Evolutionary conservation across 2,113 vertebrate genomes (phyloP).

Genomic region (Poeciliopsis retropinna): DNA sequence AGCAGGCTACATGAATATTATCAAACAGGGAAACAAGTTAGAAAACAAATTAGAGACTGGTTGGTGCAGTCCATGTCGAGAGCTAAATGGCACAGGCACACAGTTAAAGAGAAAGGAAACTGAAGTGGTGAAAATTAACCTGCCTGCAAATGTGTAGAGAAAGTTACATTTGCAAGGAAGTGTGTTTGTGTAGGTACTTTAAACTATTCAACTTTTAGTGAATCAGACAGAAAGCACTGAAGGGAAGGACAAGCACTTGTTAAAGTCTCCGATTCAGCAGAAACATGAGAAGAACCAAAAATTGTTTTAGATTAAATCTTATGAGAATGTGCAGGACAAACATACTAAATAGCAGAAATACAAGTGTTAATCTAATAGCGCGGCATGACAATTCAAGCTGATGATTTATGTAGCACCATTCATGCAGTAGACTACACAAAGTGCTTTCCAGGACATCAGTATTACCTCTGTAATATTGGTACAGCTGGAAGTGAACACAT

Average conservation of each 20-base stretch:
- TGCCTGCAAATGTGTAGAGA: not conserved
- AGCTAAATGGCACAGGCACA: too few relatives aligned
- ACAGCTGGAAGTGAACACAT: too few relatives aligned
- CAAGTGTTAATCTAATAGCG: not conserved
- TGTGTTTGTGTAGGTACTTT: not conserved
- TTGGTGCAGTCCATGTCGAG: not conserved
- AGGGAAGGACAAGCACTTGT: not conserved
- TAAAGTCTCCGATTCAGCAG: not conserved
- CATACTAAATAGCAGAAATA: not conserved
- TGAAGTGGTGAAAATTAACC: not conserved
- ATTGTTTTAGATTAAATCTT: too few relatives aligned
- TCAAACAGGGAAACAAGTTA: conserved; percentile 3
- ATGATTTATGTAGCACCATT: too few relatives aligned
- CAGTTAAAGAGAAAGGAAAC: not conserved
- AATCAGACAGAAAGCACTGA: too few relatives aligned
- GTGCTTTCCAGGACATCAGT: too few relatives aligned
- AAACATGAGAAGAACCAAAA: not conserved
- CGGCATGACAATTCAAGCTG: not conserved
- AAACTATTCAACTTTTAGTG: too few relatives aligned
- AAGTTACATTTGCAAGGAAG: not conserved
- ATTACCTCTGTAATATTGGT: too few relatives aligned
- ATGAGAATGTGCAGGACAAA: not conserved
- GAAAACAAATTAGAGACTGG: not conserved
- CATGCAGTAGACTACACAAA: too few relatives aligned
- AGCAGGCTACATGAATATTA: not conserved